Evolutionary conservation across 2,113 vertebrate genomes (phyloP), one percentile per base, ranked within the genome.

Genomic region (Columbina picui): DNA sequence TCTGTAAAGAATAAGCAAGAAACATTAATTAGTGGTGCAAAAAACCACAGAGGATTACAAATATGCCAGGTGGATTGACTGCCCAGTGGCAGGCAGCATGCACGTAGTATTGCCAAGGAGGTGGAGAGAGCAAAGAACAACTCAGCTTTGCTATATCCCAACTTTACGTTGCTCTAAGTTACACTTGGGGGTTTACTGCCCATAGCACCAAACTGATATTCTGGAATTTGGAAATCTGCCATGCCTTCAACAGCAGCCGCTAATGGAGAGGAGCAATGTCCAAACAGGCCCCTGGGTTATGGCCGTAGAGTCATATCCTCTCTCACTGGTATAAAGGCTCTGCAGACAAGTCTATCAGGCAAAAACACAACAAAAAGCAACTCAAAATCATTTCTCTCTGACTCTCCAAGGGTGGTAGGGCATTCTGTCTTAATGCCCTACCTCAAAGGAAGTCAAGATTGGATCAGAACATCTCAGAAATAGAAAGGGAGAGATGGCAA

Each of bases 381-480:
- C 70, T 77, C 79, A 56, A 55, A 95, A 89, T 87, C 6, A 90
- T 88, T 93, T 91, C 74, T 92, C 21, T 75, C 80, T 63, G 86
- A 81, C 71, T 56, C 77, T 82, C 38, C 68, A 36, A 75, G 50
- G 71, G 12, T 36, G 26, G 27, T 4, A 85, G 82, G 64, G 76
- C 85, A 95, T 74, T 77, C 77, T 84, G 83, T 77, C 63, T 77
- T 75, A 85, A 94, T 56, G 71, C 49, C 69, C 64, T 86, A 73
- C 85, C 92, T 94, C 96, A 96, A 89, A 96, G 90, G 69, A 95
- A 87, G 94, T 87, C 73, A 89, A 94, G 86, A 94, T 79, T 94
- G 93, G 94, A 93, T 95, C 90, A 96, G 93, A 87, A 91, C 90
- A 93, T 65, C 86, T 92, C 76, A 20, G 71, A 64, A 69, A 78